Evolutionary conservation across 2,888 invertebrate species (phyloP), one percentile per base, ranked within the genome.

Genomic region (Ormyrus pomaceus): DNA sequence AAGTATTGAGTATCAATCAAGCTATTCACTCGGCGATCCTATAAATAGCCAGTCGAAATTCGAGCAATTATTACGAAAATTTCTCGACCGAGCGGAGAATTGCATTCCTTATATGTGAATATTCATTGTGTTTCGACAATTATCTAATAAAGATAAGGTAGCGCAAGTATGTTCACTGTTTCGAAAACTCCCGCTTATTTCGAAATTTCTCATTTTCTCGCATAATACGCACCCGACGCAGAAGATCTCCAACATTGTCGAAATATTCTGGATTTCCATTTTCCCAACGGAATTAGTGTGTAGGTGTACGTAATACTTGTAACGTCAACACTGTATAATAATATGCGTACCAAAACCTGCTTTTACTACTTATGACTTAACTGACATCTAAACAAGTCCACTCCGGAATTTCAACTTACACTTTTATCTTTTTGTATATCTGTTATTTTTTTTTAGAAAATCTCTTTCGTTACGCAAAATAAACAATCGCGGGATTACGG

Each of bases 191-290:
- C 34, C 34, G 34, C 34, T 34, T 34, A 34, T 34, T 34, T 34
- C 34, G 34, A 34, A 71, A 71, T 61, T 11, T 0, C 34, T 34
- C 34, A 34, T 71, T 50, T 56, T 58, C 50, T 13, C 55, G 59
- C 45, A 61, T 34, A 71, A 50, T 13, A 13, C 11, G 5, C 58
- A 62, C 34, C 45, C 9, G 51, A 34, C 45, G 13, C n/a, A 34
- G 61, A 62, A 45, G 61, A 71, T 34, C 59, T 71, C 34, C 11
- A n/a, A 53, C 53, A 34, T 61, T 72, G 53, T 53, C 53, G 71
- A 72, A 61, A 72, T 72, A 62, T 72, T 53, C 71, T 53, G 53
- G 62, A 62, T 53, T 53, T 72, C 13, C 13, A 62, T 72, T 72
- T 72, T 72, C 71, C 13, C 61, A 72, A 59, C 8, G n/a, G 59